A percentile compares a stretch with the other conserved stretches of the same genome.
These are phyloP conservation scores for Crypturellus tataupa DNA, from an alignment of 2,797 vertebrate genomes.

Conservation along the genomic window DNA sequence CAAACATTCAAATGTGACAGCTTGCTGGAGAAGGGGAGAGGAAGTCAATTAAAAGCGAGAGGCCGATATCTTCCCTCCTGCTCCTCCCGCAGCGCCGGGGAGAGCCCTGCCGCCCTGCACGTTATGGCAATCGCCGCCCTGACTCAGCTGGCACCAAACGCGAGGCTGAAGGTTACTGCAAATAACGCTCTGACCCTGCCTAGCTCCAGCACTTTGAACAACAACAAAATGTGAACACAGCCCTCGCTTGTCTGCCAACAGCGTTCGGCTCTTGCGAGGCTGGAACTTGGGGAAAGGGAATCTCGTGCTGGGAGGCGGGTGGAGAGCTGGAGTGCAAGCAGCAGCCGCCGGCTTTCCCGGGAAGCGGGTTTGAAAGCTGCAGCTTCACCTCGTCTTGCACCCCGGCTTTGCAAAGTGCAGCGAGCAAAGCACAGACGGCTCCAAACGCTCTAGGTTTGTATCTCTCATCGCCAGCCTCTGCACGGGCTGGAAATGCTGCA, in stretches of 20 bases:
- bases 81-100: background rate
- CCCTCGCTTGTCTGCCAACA: slow-evolving; percentile 33
- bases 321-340: too few relatives aligned
- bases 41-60: slow-evolving; percentile 57
- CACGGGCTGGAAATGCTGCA: background rate
- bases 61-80: slow-evolving; percentile 1
- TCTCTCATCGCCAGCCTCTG: background rate
- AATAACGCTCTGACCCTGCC: slow-evolving; percentile 5
- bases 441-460: too few relatives aligned
- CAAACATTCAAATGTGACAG: slow-evolving; percentile 65
- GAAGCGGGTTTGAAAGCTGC: too few relatives aligned
- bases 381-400: too few relatives aligned
- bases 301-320: background rate
- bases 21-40: slow-evolving; percentile 35
- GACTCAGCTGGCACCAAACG: background rate
- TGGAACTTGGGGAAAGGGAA: background rate
- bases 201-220: background rate
- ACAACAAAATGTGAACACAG: slow-evolving; percentile 16
- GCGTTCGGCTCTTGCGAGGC: background rate
- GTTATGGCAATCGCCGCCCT: background rate
- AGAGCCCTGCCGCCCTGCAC: background rate
- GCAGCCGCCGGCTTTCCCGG: too few relatives aligned
- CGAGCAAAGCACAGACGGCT: too few relatives aligned
- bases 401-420: too few relatives aligned
- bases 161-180: background rate